Base-by-base conservation (phyloP, 1,140 invertebrate species). In the Microplitis demolitor region DNA sequence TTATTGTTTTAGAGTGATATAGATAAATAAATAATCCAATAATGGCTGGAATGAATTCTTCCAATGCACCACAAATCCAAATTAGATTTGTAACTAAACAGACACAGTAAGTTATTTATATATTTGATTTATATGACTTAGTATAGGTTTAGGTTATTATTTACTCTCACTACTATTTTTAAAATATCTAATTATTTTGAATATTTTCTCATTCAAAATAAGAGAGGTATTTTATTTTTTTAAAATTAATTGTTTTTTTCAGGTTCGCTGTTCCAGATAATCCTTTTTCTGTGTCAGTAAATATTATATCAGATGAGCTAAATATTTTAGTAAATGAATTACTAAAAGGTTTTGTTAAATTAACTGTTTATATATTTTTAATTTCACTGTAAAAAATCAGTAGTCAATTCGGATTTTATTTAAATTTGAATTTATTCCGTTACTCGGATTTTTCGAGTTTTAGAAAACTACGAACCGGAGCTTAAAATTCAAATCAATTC, bases 231-330 rank as follows among this genome's bases (percentile, higher is more conserved):
- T 24, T 33, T 60, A 24, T 60, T 31, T 31, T 11, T 34, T 9
- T 14, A 37, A 62, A 11, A 35, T 4, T 37, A 8, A 62, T 37
- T 13, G 24, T 31, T 77, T 74, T 76, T 90, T 91, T 76, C 84
- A 98, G 96, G 74, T 97, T 93, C 91, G 93, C 96, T 9, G 91
- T 97, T 60, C 92, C 96, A 11, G 94, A 97, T 87, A 91, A 90
- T 77, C 94, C 95, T 0, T 93, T 94, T 81, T 93, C 94, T 8
- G 92, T 97, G 13, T 91, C 94, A 60, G 89, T 90, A 50, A 90
- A 89, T 66, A 90, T 96, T 9, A 88, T 90, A 60, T 82, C 89
- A 5, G 85, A 89, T 62, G 93, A 94, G 67, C 86, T 98, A 3
- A 97, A 96, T 84, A 90, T 89, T 66, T 88, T 97, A 34, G 84